These are phyloP conservation scores for Brachyrhaphis roseni DNA, from an alignment of 2,797 vertebrate species.

Conservation along the genomic window DNA sequence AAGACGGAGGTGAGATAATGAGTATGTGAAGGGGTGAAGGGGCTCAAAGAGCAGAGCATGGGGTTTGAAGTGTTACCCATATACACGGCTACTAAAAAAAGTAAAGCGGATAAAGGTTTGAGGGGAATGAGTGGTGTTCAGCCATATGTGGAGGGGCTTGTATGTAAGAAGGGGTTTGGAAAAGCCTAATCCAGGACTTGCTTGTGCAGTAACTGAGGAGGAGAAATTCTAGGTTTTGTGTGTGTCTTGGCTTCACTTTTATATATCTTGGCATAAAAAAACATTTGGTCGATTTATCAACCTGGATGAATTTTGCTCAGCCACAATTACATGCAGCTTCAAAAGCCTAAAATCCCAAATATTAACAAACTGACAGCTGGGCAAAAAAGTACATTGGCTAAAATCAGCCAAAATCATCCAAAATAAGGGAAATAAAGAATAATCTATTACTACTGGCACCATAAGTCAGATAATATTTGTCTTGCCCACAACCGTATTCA, in stretches of 20 bases:
- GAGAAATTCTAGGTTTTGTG: constrained; percentile 39
- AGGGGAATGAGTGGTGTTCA: constrained; percentile 38
- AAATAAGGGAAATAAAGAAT: neutral
- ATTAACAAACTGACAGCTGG: neutral
- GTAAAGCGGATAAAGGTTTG: constrained; percentile 57
- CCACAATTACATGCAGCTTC: neutral
- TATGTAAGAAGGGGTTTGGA: constrained; percentile 8
- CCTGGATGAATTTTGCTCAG: neutral
- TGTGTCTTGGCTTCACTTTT: constrained; percentile 15
- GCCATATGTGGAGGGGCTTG: constrained; percentile 23
- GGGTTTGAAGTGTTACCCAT: constrained; percentile 29
- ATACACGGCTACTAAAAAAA: constrained; percentile 44
- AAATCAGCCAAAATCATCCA: neutral
- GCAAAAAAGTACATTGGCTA: neutral
- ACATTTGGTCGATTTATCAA: constrained; percentile 10
- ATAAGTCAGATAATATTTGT: neutral
- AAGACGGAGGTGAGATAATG: constrained; percentile 15
- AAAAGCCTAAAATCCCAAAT: neutral
- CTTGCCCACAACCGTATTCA: neutral
- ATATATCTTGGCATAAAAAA: constrained; percentile 15
- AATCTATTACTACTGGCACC: neutral
- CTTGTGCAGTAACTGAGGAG: constrained; percentile 24
- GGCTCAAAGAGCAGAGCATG: constrained; percentile 21
- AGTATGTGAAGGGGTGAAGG: constrained; percentile 34
- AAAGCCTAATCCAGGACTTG: constrained; percentile 43